These are phyloP conservation scores for Nomada goodeniana DNA, from an alignment of 2,888 invertebrate genomes.

Conservation along the genomic window DNA sequence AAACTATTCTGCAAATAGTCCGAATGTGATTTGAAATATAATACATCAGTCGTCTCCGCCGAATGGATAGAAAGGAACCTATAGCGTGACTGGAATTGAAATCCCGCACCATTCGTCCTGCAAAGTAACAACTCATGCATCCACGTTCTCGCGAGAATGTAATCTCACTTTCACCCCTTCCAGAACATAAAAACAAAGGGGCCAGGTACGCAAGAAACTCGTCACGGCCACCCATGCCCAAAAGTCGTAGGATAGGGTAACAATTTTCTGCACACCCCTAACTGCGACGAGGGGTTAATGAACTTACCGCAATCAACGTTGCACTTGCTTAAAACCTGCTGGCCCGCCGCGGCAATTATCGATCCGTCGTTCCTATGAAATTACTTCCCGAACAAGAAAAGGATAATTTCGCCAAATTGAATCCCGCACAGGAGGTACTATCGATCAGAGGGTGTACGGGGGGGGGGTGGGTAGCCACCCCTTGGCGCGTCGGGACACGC, in stretches of 20 bases:
- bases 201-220: not conserved
- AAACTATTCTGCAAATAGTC: not conserved
- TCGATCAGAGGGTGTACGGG: slow-evolving; percentile 17
- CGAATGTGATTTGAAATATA: not conserved
- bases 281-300: slow-evolving; percentile 44
- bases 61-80: not conserved
- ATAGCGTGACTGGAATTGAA: not conserved
- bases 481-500: slow-evolving; percentile 61
- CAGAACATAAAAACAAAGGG: not conserved
- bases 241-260: slow-evolving; percentile 8
- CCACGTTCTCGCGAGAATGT: not conserved
- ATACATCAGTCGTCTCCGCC: not conserved
- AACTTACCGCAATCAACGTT: slow-evolving; percentile 59
- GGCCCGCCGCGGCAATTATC: slow-evolving; percentile 49
- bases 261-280: slow-evolving; percentile 51
- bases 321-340: slow-evolving; percentile 57
- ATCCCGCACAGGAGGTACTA: slow-evolving; percentile 43
- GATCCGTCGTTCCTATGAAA: slow-evolving; percentile 58
- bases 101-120: not conserved
- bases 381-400: slow-evolving; percentile 63
- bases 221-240: not conserved
- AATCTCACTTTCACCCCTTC: slow-evolving; percentile 7
- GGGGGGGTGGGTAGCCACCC: slow-evolving; percentile 24
- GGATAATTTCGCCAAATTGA: slow-evolving; percentile 64
- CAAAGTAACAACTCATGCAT: not conserved